Conservation (phyloP, 2,113 vertebrate genomes). For the Perca schrenkii region DNA sequence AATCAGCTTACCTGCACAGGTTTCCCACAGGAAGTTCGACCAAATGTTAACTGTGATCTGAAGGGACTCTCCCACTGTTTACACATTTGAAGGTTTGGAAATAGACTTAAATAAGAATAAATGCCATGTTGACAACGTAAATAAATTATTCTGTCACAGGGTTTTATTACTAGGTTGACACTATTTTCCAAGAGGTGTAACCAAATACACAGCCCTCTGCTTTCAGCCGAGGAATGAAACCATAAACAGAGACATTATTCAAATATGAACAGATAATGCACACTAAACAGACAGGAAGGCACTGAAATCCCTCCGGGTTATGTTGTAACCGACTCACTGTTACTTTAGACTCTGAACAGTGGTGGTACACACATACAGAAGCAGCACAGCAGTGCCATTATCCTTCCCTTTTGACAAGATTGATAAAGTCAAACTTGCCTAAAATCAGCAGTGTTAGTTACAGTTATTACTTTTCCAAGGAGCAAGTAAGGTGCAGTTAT, state of each 20-base stretch:
- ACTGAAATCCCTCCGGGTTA: conserved; percentile 3
- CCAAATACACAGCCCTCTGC: conserved; percentile 7
- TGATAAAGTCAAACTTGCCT: not conserved
- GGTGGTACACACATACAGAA: not conserved
- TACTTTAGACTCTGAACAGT: conserved; percentile 5
- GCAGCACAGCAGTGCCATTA: not conserved
- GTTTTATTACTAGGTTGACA: conserved; percentile 23
- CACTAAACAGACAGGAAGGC: conserved; percentile 32
- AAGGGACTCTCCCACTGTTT: conserved; percentile 27
- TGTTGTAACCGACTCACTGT: conserved; percentile 13
- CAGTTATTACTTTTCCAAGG: conserved; percentile 5
- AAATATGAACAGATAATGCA: conserved; percentile 41
- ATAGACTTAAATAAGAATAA: conserved; percentile 45
- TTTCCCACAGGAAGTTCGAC: conserved; percentile 10
- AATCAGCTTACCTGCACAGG: not conserved
- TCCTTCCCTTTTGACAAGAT: not conserved
- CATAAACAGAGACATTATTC: conserved; percentile 34
- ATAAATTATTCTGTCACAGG: conserved; percentile 53
- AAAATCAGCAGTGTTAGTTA: not conserved
- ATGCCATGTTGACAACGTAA: conserved; percentile 48
- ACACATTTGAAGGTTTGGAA: conserved; percentile 31
- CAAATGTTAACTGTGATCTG: conserved; percentile 42
- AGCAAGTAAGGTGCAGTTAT: not conserved
- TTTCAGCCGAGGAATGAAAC: conserved; percentile 17
- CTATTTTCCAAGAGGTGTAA: conserved; percentile 20